These are phyloP conservation scores for Xiphorhynchus elegans DNA, from an alignment of 2,113 vertebrate species.

Conservation along the genomic window DNA sequence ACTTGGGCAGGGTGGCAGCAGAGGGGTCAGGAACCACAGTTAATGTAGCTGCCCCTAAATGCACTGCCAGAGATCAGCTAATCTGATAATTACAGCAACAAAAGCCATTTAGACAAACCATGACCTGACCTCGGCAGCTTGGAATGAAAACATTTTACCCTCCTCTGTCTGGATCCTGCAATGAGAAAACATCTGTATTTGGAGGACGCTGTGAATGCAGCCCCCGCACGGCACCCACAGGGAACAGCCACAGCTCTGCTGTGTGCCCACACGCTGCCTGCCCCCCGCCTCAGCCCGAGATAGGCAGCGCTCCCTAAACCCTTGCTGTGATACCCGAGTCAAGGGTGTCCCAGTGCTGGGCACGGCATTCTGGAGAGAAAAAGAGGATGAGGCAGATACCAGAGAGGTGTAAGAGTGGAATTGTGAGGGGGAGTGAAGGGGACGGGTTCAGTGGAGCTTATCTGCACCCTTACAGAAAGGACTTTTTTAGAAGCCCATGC, in stretches of 20 bases:
- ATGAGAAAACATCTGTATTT: constrained; percentile 60
- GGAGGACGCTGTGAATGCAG: constrained; percentile 44
- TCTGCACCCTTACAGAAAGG: background rate
- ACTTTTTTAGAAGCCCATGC: fast-evolving
- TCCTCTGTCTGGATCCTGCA: constrained; percentile 59
- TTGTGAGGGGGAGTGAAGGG: fast-evolving
- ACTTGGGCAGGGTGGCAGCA: background rate
- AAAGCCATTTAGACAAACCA: constrained; percentile 75
- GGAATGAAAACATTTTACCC: constrained; percentile 76
- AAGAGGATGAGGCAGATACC: background rate
- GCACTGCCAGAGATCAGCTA: constrained; percentile 63
- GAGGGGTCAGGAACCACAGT: background rate
- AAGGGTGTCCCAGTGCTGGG: fast-evolving
- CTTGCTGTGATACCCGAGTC: background rate
- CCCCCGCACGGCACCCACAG: background rate
- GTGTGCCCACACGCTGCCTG: background rate
- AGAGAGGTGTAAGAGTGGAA: background rate
- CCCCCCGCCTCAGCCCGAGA: fast-evolving
- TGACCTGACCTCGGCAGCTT: constrained; percentile 70
- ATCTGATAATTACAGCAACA: constrained; percentile 77
- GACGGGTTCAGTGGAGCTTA: background rate
- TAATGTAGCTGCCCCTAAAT: constrained; percentile 62
- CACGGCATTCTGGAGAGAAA: background rate
- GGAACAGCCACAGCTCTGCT: background rate
- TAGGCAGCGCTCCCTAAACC: background rate